Evolutionary conservation across 2,888 invertebrate genomes (phyloP), one percentile per base, ranked within the genome.

Genomic region (Meiosimyza platycephala): DNA sequence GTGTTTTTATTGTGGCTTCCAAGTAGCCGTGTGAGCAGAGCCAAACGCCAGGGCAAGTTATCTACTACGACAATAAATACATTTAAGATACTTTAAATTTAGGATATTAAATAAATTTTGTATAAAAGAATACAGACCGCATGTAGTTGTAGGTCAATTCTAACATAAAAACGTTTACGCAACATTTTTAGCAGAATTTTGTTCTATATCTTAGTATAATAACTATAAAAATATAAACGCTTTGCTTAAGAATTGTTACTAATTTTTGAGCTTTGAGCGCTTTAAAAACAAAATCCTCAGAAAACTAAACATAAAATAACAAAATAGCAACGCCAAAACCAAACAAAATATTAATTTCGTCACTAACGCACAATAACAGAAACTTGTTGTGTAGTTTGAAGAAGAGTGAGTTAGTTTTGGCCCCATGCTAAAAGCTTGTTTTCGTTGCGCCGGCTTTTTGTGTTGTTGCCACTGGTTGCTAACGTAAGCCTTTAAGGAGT

Each of bases 11-110:
- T n/a, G 85, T 86, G 2, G 79, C 80, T 77, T 87, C 87, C 72
- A 86, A 73, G 72, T 82, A 84, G 48, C 86, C 85, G 77, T 83
- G 84, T 12, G 84, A 83, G 72, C 87, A 87, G 1, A 87, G 78
- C 85, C 87, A 87, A 50, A 87, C 87, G 2, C 87, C 87, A 1
- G 87, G 87, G 54, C 87, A 87, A 54, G 87, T 86, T 47, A 87
- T 79, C 87, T 87, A 57, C 6, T 77, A n/a, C n/a, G n/a, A n/a
- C n/a, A 76, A 13, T 13, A 47, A 48, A 63, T 28, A 33, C 28
- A 28, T 28, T 40, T 12, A 12, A 11, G 3, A 2, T 55, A 48
- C 22, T 12, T 48, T 47, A n/a, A 4, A 57, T 52, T 33, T 28
- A 6, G 6, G 33, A 22, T 12, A 50, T 63, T 54, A 22, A n/a